These are phyloP conservation scores for Dicentrarchus labrax DNA, from an alignment of 2,113 vertebrate species.

Conservation along the genomic window DNA sequence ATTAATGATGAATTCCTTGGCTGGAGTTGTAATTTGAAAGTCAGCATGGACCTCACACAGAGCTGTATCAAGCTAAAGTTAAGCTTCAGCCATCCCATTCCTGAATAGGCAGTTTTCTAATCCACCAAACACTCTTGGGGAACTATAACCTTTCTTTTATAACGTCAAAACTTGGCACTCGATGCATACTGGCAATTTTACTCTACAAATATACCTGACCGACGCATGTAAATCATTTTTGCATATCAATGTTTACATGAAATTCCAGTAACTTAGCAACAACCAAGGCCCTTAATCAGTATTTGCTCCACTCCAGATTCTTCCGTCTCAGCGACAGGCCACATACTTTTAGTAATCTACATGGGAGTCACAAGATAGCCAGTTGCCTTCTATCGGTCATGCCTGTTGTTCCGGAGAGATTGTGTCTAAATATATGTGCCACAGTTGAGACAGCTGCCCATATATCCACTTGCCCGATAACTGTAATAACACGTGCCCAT, in stretches of 20 bases:
- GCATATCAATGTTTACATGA: not conserved
- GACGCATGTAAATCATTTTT: not conserved
- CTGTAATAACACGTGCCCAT: slow-evolving; percentile 57
- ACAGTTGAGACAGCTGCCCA: slow-evolving; percentile 77
- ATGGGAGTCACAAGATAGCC: slow-evolving; percentile 75
- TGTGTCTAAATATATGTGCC: slow-evolving; percentile 81
- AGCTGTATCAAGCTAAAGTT: not conserved
- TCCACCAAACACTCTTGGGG: not conserved
- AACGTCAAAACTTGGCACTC: not conserved
- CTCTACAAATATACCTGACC: not conserved
- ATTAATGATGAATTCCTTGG: not conserved
- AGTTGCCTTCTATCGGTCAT: slow-evolving; percentile 73
- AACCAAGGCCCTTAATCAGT: not conserved
- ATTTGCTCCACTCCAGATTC: slow-evolving; percentile 26
- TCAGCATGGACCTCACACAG: not conserved
- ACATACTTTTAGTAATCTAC: slow-evolving; percentile 69
- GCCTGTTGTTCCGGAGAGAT: slow-evolving; percentile 79
- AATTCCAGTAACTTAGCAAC: slow-evolving; percentile 14
- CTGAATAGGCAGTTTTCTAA: not conserved
- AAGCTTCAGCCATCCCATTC: not conserved
- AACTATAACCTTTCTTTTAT: not conserved
- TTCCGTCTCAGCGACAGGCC: slow-evolving; percentile 27
- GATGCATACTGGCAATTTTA: not conserved
- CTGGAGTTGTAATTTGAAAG: not conserved
- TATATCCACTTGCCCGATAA: slow-evolving; percentile 59